Percentiles rank a stretch among this genome's conserved stretches.
These are phyloP conservation scores for Neosilurus mollespiculum DNA, from an alignment of 2,797 vertebrate genomes.

Conservation along the genomic window DNA sequence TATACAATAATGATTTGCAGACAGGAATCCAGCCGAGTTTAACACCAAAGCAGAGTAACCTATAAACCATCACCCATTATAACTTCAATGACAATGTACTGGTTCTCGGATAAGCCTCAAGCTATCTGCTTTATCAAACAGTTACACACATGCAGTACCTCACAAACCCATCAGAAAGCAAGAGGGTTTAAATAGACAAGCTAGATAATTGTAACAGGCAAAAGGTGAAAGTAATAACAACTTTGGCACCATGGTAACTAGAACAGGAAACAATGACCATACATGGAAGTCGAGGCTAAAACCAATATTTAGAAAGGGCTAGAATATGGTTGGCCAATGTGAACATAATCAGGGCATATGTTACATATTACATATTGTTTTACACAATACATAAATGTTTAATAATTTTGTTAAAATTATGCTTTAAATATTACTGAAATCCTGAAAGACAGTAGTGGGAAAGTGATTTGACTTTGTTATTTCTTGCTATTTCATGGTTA, in stretches of 20 bases:
- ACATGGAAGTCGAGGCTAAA: background rate
- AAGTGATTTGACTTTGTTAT: background rate
- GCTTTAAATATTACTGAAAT: background rate
- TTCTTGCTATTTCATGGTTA: background rate
- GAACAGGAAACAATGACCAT: background rate
- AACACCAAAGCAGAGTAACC: background rate
- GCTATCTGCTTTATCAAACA: background rate
- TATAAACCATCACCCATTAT: slow-evolving; percentile 2
- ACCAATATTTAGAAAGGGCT: background rate
- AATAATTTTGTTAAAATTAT: background rate
- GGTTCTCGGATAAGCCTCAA: background rate
- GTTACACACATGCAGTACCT: background rate
- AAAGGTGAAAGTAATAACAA: background rate
- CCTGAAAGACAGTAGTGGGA: background rate
- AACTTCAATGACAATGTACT: background rate
- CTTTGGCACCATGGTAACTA: background rate
- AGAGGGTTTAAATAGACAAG: background rate
- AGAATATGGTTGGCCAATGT: background rate
- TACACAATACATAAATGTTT: background rate
- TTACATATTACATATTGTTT: background rate
- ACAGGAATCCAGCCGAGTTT: slow-evolving; percentile 4
- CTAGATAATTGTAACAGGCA: background rate
- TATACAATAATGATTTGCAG: no score
- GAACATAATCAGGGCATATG: background rate
- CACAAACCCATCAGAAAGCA: background rate